Evolutionary conservation across 1,140 invertebrate genomes (phyloP), one percentile per base, ranked within the genome.

Genomic region (Nixonia krombeini): DNA sequence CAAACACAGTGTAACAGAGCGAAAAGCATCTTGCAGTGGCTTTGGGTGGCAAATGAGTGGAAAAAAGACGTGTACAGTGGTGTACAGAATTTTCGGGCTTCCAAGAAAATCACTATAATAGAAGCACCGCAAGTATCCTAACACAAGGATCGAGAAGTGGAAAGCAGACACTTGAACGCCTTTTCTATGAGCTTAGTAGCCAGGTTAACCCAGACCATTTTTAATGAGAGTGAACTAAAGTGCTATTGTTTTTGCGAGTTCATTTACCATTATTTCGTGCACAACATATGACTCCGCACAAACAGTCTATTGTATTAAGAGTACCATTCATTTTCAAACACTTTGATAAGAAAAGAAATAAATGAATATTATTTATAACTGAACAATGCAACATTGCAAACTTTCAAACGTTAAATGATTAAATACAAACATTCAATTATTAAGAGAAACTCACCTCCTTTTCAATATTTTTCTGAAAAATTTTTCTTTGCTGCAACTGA

Each of bases 401-500:
- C 9, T 23, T 35, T 55, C 50, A 66, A 59, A 31, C 55, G 42
- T 47, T 33, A 58, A 53, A 9, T 17, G 6, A 38, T 5, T 38
- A 17, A 6, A 17, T 16, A 17, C 15, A 38, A 38, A 16, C 9
- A 17, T 38, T 9, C 2, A 17, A 17, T 40, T n/a, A n/a, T n/a
- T n/a, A n/a, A n/a, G n/a, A 15, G 33, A 44, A 42, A 73, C 75
- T 78, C 33, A 84, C 82, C 52, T 75, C 76, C 69, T 79, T 81
- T 50, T 76, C 76, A 7, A 75, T 72, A 51, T 84, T 84, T 40
- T 80, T 75, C 38, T 78, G 76, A 46, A 83, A 83, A 8, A 82
- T 58, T 47, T 70, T 72, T 26, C 61, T 81, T 47, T 82, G 81
- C 42, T 75, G 74, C 40, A 84, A 45, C 82, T 85, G 55, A 59